A percentile compares a stretch with the other conserved stretches of the same genome.
Evolutionary conservation across 2,797 vertebrate genomes (phyloP).

Genomic region (Poeciliopsis presidionis): DNA sequence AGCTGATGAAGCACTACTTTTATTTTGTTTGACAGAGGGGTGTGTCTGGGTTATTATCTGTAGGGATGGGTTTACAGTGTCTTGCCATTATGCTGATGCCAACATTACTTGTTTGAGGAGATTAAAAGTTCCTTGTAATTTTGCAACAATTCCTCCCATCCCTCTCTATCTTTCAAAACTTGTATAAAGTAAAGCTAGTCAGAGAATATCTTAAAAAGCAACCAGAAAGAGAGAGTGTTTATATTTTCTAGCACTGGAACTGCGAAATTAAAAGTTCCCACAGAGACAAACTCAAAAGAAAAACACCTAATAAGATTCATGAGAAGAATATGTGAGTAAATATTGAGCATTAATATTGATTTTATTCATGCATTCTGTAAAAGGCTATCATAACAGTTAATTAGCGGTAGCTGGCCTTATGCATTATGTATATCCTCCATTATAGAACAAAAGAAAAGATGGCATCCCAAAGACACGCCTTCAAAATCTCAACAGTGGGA

Average conservation of each 20-base stretch:
- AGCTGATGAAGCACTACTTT: conserved; percentile 73
- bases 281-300: conserved; percentile 33
- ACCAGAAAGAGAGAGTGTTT: conserved; percentile 10
- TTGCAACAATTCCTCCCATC: conserved; percentile 26
- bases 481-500: conserved; percentile 30
- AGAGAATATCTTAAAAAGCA: conserved; percentile 33
- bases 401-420: conserved; percentile 70
- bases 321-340: conserved; percentile 60
- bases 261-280: conserved; percentile 45
- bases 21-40: conserved; percentile 70
- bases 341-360: conserved; percentile 70
- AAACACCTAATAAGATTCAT: conserved; percentile 56
- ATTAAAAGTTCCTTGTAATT: conserved; percentile 52
- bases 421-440: conserved; percentile 66
- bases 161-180: conserved; percentile 26
- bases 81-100: conserved; percentile 52
- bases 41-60: conserved; percentile 65
- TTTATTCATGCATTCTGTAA: conserved; percentile 74
- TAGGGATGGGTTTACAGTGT: conserved; percentile 30
- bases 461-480: conserved; percentile 43
- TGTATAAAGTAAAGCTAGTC: conserved; percentile 26
- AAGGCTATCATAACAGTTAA: conserved; percentile 71
- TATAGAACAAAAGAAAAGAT: conserved; percentile 67
- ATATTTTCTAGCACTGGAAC: conserved; percentile 41
- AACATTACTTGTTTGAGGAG: conserved; percentile 50